Base-by-base conservation (phyloP, 1,140 invertebrate species). In the Lepeophtheirus salmonis region DNA sequence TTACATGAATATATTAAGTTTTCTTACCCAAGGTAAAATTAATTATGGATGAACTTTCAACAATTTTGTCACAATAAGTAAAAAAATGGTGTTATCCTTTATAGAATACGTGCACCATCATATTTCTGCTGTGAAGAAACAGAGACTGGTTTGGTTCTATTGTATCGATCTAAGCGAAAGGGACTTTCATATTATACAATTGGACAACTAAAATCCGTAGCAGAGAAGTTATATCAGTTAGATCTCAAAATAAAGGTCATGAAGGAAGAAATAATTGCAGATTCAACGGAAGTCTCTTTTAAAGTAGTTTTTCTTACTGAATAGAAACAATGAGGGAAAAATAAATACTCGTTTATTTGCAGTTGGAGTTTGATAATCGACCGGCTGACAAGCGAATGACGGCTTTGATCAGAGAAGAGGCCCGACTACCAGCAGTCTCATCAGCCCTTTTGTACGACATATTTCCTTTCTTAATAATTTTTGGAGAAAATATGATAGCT, bases 61-160 rank as follows among this genome's bases (percentile, higher is more conserved):
- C n/a, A 48, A 48, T 48, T 48, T 48, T 48, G 41, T 48, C 41
- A 12, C 41, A n/a, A n/a, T n/a, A n/a, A n/a, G n/a, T n/a, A n/a
- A n/a, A n/a, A n/a, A n/a, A n/a, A n/a, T n/a, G n/a, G n/a, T n/a
- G n/a, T n/a, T n/a, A n/a, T n/a, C n/a, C n/a, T 12, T 48, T 48
- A 12, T 56, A 56, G 55, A 66, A 84, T 92, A 79, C 72, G 81
- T 62, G 89, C 92, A 0, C 92, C 92, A 1, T 92, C 88, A 56
- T 96, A 96, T 69, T 94, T 94, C 65, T 94, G 89, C 67, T 89
- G 95, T 71, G 89, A 92, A 67, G 92, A 97, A 71, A 88, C 86
- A 0, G 78, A 82, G 6, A 68, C 68, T 2, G 92, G 92, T 1
- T 73, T 97, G 50, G 89, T 87, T 0, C 75, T 97, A 30, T 91